phyloP scores from a whole-genome alignment of 2,797 vertebrate species.

The Periparus ater region DNA sequence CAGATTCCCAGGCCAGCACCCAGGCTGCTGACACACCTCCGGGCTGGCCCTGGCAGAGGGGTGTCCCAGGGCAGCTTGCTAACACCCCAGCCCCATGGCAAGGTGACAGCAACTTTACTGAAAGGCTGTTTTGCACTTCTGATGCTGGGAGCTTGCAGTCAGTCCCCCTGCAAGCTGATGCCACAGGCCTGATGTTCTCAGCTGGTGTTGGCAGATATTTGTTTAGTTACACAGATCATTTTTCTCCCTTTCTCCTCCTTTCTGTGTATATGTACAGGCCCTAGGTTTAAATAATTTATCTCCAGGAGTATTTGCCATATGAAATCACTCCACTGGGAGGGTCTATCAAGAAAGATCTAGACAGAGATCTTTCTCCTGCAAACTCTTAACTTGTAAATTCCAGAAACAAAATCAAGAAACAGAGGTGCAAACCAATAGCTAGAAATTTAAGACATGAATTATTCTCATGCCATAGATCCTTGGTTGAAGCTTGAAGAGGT shows the following conservation, averaged over 20 bases:
- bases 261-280: neutral
- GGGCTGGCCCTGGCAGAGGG: neutral
- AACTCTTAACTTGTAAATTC: neutral
- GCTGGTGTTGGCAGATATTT: neutral
- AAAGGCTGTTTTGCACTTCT: fast-evolving
- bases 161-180: neutral
- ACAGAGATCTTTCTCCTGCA: neutral
- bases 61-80: neutral
- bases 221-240: neutral
- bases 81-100: no score
- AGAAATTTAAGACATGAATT: neutral
- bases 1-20: neutral
- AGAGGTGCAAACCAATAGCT: neutral
- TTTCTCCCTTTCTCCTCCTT: neutral
- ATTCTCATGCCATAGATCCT: neutral
- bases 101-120: neutral
- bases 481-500: neutral
- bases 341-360: neutral
- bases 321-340: neutral
- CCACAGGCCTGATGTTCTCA: neutral
- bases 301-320: neutral
- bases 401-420: neutral
- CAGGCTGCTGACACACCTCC: neutral
- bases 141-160: neutral
- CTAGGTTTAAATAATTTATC: neutral